Conservation (phyloP, 2,888 invertebrate species). For the Mermis nigrescens region DNA sequence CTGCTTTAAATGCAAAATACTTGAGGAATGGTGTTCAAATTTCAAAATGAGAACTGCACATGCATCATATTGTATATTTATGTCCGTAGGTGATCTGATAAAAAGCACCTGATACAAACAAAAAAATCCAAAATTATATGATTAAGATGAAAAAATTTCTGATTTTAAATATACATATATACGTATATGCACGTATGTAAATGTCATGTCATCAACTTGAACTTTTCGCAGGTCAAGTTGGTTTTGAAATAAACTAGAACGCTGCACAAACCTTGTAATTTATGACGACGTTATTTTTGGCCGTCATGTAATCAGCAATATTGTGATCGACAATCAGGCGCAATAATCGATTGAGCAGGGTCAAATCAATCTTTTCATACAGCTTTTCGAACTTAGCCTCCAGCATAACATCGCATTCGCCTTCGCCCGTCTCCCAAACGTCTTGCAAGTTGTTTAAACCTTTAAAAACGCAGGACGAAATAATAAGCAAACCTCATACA, state of each 20-base stretch:
- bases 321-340: conserved; percentile 97
- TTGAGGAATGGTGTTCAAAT: too few relatives aligned
- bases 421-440: conserved; percentile 95
- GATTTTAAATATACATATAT: too few relatives aligned
- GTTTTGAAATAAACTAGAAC: conserved; percentile 7
- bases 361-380: conserved; percentile 99
- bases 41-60: too few relatives aligned
- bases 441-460: conserved; percentile 88
- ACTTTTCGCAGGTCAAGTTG: not conserved
- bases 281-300: conserved; percentile 98
- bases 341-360: conserved; percentile 77
- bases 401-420: conserved; percentile 90
- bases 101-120: too few relatives aligned
- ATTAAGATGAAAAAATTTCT: too few relatives aligned
- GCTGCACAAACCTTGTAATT: conserved; percentile 68
- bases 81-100: too few relatives aligned
- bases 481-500: conserved; percentile 6
- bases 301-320: conserved; percentile 99
- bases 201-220: too few relatives aligned
- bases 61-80: too few relatives aligned
- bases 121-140: too few relatives aligned
- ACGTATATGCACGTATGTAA: too few relatives aligned
- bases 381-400: conserved; percentile 93
- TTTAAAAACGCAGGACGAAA: conserved; percentile 27
- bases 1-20: too few relatives aligned